Conservation (phyloP, 1,140 invertebrate species). For the Solenopsis fugax region DNA sequence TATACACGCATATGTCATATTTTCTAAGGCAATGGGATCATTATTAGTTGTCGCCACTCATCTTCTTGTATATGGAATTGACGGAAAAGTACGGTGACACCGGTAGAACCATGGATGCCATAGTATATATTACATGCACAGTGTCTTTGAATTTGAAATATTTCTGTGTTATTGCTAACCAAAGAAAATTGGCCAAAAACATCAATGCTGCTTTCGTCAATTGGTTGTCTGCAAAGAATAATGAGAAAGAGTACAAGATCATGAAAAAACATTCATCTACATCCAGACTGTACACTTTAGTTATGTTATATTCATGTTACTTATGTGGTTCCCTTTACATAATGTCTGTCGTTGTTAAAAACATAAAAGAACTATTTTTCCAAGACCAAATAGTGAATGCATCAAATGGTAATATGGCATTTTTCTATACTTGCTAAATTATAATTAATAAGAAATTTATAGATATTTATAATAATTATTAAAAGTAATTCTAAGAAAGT, state of each 20-base stretch:
- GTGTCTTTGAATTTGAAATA: background rate
- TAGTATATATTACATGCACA: background rate
- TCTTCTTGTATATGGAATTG: conserved; percentile 32
- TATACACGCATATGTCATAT: background rate
- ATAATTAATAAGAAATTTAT: too few relatives aligned
- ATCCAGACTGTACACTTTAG: conserved; percentile 20
- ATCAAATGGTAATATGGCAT: conserved; percentile 17
- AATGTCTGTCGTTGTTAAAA: background rate
- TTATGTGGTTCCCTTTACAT: background rate
- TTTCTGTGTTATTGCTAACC: background rate
- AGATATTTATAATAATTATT: background rate
- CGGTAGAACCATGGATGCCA: conserved; percentile 11
- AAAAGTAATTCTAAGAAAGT: background rate
- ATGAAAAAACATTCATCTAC: conserved; percentile 40
- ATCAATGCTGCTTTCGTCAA: conserved; percentile 30
- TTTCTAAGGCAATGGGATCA: conserved; percentile 34
- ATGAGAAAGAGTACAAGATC: conserved; percentile 18
- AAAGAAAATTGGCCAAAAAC: conserved; percentile 19
- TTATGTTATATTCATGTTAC: background rate
- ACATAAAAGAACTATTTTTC: conserved; percentile 13
- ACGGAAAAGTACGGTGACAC: background rate
- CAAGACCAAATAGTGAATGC: background rate
- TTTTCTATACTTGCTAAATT: conserved; percentile 22
- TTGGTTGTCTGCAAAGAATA: conserved; percentile 17
- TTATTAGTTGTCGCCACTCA: conserved; percentile 22